Percentiles rank a stretch among this genome's conserved stretches.
Conservation (phyloP, 2,113 vertebrate species). For the Melanocharis versteri region DNA sequence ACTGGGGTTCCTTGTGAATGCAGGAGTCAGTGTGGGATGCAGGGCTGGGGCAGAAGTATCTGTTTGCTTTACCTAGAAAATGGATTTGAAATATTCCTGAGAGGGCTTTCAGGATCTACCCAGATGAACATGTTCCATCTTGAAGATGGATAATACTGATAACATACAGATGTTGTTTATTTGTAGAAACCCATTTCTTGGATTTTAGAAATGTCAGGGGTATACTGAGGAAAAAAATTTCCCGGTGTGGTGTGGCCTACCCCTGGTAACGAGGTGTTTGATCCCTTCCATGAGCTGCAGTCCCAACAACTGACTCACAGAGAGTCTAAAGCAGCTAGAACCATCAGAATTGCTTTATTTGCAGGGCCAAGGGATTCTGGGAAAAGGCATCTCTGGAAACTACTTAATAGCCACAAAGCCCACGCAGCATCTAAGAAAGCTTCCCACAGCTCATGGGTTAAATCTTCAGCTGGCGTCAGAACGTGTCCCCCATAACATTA, state of each 20-base stretch:
- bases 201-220: slow-evolving; percentile 24
- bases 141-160: slow-evolving; percentile 7
- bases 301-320: slow-evolving; percentile 40
- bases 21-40: not conserved
- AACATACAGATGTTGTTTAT: slow-evolving; percentile 60
- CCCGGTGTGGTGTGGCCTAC: not conserved
- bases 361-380: not conserved
- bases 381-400: not conserved
- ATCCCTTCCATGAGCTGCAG: slow-evolving; percentile 12
- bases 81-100: not conserved
- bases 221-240: not conserved
- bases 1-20: not conserved
- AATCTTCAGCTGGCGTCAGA: not conserved
- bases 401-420: not conserved
- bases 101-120: slow-evolving; percentile 25
- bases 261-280: not conserved
- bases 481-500: not conserved
- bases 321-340: not conserved
- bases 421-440: not conserved
- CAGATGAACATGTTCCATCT: slow-evolving; percentile 9
- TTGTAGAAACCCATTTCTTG: slow-evolving; percentile 28
- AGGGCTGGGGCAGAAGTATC: not conserved
- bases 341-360: not conserved
- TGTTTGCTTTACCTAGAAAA: slow-evolving; percentile 24
- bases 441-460: not conserved